Conservation (phyloP, 2,113 vertebrate genomes). For the Microtus richardsoni region DNA sequence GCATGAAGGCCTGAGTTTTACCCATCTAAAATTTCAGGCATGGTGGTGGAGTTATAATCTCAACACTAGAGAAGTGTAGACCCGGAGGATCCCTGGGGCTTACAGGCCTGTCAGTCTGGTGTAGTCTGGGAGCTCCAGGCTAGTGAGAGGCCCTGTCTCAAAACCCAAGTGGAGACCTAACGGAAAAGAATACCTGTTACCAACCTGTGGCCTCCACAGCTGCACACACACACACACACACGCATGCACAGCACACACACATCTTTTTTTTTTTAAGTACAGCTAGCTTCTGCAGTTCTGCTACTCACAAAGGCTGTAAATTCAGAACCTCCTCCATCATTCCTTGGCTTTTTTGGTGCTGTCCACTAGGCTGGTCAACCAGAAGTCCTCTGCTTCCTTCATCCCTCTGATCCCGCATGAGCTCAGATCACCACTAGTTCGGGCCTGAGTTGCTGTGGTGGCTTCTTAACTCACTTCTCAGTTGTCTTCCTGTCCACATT, state of each 20-base stretch:
- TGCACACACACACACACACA: neutral
- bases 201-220: neutral
- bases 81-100: neutral
- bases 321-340: neutral
- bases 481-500: neutral
- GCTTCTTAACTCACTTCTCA: no score
- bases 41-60: no score
- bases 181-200: neutral
- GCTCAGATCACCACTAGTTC: neutral
- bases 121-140: neutral
- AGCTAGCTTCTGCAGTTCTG: neutral
- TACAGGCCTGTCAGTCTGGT: neutral
- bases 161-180: neutral
- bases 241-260: neutral
- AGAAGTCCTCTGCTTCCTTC: neutral
- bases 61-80: neutral
- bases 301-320: neutral
- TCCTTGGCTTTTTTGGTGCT: rapidly evolving
- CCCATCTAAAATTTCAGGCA: neutral
- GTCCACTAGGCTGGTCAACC: neutral
- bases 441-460: rapidly evolving
- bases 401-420: rapidly evolving
- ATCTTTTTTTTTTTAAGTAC: neutral
- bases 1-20: neutral
- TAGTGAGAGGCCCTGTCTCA: neutral